Base-by-base conservation (phyloP, 2,888 invertebrate species). In the Clanis bilineata region DNA sequence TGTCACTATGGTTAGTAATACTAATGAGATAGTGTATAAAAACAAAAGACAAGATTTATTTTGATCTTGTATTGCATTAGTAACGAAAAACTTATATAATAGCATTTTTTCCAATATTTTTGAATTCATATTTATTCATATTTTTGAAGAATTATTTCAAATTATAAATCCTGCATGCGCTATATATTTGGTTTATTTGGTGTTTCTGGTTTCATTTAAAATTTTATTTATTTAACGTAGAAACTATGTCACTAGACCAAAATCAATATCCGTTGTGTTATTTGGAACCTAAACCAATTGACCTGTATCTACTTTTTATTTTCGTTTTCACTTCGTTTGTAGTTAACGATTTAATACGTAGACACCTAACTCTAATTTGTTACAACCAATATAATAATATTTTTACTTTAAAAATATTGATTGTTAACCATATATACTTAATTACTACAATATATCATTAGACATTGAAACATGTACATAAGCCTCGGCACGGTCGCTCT, bases 1-100 rank as follows among this genome's bases (percentile, higher is more conserved):
- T 70, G 66, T 68, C 64, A 60, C 65, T 65, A 66, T 71, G 63
- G 64, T 59, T 58, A 64, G 65, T 51, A 41, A 15, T 55, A 57
- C 9, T 18, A 61, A 44, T 60, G n/a, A 41, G 9, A 36, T 54
- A 57, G 43, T 15, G 51, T 41, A 28, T 15, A 18, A 39, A 39
- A 23, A 51, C 25, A 38, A 39, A 12, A 18, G 12, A 22, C 28
- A 10, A 12, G 39, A 18, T 51, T 25, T 28, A 18, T 39, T 51
- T 58, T 51, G 12, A n/a, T n/a, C n/a, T n/a, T n/a, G n/a, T n/a
- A n/a, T 36, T 56, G 18, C 18, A 28, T 10, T 28, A 18, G 7
- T 32, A 18, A 32, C 10, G 10, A 3, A 28, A 28, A 10, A 9
- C 18, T 18, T 7, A 7, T 7, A 18, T 18, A 39, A 15, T 39